Evolutionary conservation across 1,140 invertebrate species (phyloP).

Genomic region (Zophobas atratus): DNA sequence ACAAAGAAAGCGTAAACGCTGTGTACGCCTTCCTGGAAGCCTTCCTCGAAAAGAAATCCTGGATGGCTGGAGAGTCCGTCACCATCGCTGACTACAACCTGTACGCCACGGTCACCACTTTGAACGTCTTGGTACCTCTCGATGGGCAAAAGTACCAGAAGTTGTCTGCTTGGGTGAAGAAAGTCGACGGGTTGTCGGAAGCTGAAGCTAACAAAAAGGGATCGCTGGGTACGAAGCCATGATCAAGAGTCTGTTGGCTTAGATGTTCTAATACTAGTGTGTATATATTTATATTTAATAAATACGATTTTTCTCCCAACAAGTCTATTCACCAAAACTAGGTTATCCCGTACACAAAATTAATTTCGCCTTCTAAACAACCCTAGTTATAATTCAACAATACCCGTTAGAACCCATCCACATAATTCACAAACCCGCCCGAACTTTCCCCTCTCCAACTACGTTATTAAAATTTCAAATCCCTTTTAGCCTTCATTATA

Average conservation of each 20-base stretch:
- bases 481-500: no score
- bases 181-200: slow-evolving; percentile 39
- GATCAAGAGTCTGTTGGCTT: slow-evolving; percentile 14
- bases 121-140: slow-evolving; percentile 47
- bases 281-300: no score
- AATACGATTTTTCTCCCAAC: no score
- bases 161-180: slow-evolving; percentile 50
- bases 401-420: no score
- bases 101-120: slow-evolving; percentile 40
- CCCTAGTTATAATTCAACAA: no score
- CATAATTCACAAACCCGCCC: no score
- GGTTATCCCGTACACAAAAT: no score
- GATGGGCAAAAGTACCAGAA: slow-evolving; percentile 52
- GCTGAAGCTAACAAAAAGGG: slow-evolving; percentile 44
- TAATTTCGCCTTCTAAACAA: no score
- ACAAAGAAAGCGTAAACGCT: slow-evolving; percentile 32
- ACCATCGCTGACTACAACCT: slow-evolving; percentile 60
- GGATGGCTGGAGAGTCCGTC: slow-evolving; percentile 54
- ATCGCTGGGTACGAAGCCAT: slow-evolving; percentile 50
- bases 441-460: no score
- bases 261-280: not conserved
- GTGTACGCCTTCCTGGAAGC: slow-evolving; percentile 53
- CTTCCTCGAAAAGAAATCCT: slow-evolving; percentile 50
- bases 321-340: no score
- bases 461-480: no score